These are phyloP conservation scores for Etheostoma perlongum DNA, from an alignment of 2,797 vertebrate genomes.

Conservation along the genomic window DNA sequence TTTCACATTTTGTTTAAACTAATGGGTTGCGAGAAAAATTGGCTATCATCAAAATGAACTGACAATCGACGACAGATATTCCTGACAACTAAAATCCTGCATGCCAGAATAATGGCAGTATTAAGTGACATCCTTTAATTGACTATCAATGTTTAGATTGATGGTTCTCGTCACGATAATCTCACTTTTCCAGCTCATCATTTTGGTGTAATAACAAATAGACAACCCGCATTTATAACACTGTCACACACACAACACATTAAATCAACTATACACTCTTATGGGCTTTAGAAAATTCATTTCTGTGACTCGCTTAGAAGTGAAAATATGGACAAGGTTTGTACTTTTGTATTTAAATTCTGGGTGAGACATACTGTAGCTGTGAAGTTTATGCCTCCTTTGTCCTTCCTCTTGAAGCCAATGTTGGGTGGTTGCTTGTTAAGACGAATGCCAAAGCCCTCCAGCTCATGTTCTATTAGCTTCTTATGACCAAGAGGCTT, in stretches of 20 bases:
- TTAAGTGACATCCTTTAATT: neutral
- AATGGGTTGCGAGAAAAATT: neutral
- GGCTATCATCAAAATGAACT: neutral
- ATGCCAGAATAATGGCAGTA: neutral
- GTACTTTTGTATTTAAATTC: neutral
- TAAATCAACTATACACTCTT: neutral
- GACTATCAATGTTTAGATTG: neutral
- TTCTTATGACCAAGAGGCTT: conserved; percentile 98
- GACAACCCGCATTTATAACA: conserved; percentile 8
- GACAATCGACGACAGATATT: neutral
- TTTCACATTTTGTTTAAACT: conserved; percentile 4
- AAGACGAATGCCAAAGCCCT: conserved; percentile 97
- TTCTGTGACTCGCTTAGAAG: neutral
- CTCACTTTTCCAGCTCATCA: conserved; percentile 4
- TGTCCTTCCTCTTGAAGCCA: conserved; percentile 99
- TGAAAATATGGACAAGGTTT: neutral
- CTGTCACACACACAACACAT: neutral
- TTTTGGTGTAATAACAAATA: neutral
- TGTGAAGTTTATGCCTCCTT: conserved; percentile 99
- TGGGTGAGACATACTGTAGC: conserved; percentile 86
- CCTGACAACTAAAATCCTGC: conserved; percentile 21
- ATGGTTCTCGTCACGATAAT: neutral
- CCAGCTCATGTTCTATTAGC: conserved; percentile 97
- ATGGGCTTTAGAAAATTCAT: neutral
- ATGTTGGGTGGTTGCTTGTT: conserved; percentile 98